Percentiles rank a stretch among this genome's conserved stretches.
Conservation (phyloP, 2,797 vertebrate genomes). For the Okamejei kenojei region DNA sequence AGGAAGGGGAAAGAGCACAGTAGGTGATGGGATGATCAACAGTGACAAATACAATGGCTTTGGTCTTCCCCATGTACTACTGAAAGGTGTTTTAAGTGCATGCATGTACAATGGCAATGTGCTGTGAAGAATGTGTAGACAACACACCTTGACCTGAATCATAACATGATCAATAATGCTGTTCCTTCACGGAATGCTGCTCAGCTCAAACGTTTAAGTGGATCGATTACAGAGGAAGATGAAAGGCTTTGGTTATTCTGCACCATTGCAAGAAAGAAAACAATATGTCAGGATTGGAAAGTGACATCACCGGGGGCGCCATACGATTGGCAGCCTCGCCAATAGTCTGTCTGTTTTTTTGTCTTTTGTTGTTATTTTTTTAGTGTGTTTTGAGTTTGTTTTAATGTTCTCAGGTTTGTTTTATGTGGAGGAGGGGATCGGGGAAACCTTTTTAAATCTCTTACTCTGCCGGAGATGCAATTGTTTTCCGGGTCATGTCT, state of each 20-base stretch:
- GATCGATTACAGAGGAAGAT: background rate
- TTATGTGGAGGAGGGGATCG: too few relatives aligned
- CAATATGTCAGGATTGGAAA: background rate
- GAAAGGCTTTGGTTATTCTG: background rate
- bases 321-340: too few relatives aligned
- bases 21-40: too few relatives aligned
- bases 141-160: background rate
- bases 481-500: too few relatives aligned
- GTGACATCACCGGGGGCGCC: too few relatives aligned
- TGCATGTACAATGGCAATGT: background rate
- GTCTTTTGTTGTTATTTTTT: too few relatives aligned
- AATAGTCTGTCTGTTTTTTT: too few relatives aligned
- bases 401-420: too few relatives aligned
- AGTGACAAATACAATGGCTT: background rate
- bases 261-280: background rate
- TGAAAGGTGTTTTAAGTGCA: background rate
- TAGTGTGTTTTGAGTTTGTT: too few relatives aligned
- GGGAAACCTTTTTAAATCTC: too few relatives aligned
- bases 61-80: background rate
- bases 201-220: background rate
- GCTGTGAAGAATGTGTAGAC: background rate
- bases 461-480: too few relatives aligned
- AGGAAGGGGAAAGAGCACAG: too few relatives aligned
- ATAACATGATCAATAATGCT: background rate
- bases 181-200: background rate